Percentiles rank a stretch among this genome's conserved stretches.
Evolutionary conservation across 1,140 invertebrate species (phyloP).

Genomic region (Teleogryllus occipitalis): DNA sequence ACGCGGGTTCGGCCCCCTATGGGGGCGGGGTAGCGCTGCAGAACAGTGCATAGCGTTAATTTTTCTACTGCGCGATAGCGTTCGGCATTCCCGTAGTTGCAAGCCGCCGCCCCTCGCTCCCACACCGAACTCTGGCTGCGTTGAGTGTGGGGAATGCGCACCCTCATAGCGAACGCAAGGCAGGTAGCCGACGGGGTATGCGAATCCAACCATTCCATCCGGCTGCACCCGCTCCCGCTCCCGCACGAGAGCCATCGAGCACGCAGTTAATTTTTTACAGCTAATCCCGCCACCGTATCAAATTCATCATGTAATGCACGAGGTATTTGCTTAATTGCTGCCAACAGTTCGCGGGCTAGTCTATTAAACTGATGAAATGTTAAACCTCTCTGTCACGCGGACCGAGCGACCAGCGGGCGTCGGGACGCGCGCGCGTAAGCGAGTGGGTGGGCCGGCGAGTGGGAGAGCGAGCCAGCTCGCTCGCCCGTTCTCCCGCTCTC

Average conservation of each 20-base stretch:
- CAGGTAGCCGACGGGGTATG: background rate
- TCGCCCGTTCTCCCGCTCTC: no score
- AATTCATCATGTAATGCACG: background rate
- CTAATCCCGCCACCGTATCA: background rate
- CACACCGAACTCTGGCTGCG: no score
- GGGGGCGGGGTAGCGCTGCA: background rate
- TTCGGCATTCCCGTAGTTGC: background rate
- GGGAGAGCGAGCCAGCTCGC: no score
- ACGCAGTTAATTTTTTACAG: background rate
- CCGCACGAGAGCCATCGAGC: background rate
- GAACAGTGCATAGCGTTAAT: background rate
- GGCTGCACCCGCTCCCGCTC: no score
- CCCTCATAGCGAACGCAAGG: no score
- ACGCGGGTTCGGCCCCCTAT: no score
- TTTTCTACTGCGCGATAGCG: background rate
- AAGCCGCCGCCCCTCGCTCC: background rate
- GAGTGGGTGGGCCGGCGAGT: no score
- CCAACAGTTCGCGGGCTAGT: background rate
- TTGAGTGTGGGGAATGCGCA: no score
- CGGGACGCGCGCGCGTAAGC: no score
- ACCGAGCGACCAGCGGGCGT: background rate
- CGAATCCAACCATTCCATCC: background rate
- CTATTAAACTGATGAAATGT: conserved; percentile 2
- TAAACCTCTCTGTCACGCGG: background rate
- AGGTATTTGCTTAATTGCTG: conserved; percentile 1